phyloP scores from a whole-genome alignment of 2,797 vertebrate species.

The Bradypodion ventrale region DNA sequence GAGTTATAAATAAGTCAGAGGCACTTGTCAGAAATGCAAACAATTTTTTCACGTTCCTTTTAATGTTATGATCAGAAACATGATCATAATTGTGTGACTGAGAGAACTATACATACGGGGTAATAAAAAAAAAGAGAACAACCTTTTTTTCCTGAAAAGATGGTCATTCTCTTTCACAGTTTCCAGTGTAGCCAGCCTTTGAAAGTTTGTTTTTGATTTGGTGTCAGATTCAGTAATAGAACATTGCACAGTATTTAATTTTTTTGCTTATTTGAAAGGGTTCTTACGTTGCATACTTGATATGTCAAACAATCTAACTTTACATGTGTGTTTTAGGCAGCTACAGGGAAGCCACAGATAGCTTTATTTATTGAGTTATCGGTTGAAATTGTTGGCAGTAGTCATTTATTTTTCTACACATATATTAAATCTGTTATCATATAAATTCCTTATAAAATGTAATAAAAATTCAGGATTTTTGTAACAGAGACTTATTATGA shows the following conservation, averaged over 20 bases:
- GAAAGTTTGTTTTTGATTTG: slow-evolving; percentile 41
- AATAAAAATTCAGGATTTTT: neutral
- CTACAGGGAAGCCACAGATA: neutral
- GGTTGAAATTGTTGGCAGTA: neutral
- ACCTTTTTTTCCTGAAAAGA: slow-evolving; percentile 6
- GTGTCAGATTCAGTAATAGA: slow-evolving; percentile 11
- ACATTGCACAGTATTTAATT: neutral
- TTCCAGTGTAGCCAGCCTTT: neutral
- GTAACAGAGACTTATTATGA: neutral
- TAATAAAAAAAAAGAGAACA: neutral
- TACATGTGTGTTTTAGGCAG: neutral
- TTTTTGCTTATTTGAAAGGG: neutral
- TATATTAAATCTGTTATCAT: neutral
- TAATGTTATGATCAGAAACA: neutral
- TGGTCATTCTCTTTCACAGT: neutral
- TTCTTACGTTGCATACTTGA: neutral
- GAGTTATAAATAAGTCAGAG: neutral
- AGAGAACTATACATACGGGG: neutral
- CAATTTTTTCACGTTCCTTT: neutral
- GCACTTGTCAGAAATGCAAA: slow-evolving; percentile 9
- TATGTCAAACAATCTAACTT: neutral
- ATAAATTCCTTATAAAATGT: neutral
- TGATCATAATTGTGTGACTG: neutral
- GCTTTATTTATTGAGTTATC: slow-evolving; percentile 6
- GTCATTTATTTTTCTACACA: neutral